Evolutionary conservation across 2,113 vertebrate species (phyloP), one percentile per base, ranked within the genome.

Genomic region (Tylochromis polylepis): DNA sequence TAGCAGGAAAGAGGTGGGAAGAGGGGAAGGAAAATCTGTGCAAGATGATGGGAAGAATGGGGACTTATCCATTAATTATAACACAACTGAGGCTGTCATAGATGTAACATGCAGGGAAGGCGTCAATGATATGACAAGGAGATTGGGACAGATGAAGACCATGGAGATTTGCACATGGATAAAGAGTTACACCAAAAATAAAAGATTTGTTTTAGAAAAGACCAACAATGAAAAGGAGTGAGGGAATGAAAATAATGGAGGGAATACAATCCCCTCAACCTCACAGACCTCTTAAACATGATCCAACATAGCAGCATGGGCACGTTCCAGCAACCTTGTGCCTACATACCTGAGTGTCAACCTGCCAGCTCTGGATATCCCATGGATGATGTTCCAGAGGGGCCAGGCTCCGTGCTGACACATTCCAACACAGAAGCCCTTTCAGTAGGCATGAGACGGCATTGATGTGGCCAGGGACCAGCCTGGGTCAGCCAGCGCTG

Each of bases 401-500:
- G 82, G 67, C 87, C 83, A 7, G 79, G 87, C 82, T 87, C 77
- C 46, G 11, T 87, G 88, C 72, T 41, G 8, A 51, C 77, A 80
- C 91, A 86, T 84, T 85, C 88, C 86, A 87, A 80, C 82, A 82
- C 82, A 87, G 90, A 85, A 65, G 67, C 77, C 89, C 84, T 91
- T 88, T 91, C 87, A 94, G 87, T 49, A 83, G 83, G 82, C 82
- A 90, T 90, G 91, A 90, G 92, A 84, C n/a, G 82, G 38, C 46
- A 58, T 79, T 85, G 85, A 82, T 90, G 87, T 88, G 87, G 87
- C 88, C 84, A 72, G 89, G 90, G 91, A 95, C 89, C 79, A 53
- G 90, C 78, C 90, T 83, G 92, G 93, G 93, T 95, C 94, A 94
- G 91, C 82, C 90, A 84, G 78, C 86, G 6, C 83, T 57, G 88